Evolutionary conservation across 1,140 invertebrate species (phyloP).

Genomic region (Venustaconcha ellipsiformis): DNA sequence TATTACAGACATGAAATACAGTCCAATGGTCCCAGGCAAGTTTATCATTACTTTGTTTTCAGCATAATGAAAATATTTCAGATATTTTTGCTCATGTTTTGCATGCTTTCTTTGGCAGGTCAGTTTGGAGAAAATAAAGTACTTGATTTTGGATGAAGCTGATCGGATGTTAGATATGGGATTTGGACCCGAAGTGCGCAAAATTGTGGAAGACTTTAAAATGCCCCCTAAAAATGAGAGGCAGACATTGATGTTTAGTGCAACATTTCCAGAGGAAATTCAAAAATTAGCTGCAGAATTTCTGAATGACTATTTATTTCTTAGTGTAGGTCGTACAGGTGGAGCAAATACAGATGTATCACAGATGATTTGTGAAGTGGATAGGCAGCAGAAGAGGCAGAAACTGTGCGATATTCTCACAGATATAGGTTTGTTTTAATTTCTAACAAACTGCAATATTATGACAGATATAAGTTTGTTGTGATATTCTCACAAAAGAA

Average conservation of each 20-base stretch:
- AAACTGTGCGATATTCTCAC: constrained; percentile 80
- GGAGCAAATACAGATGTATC: constrained; percentile 91
- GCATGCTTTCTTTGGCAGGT: constrained; percentile 43
- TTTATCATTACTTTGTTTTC: no score
- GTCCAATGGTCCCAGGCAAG: no score
- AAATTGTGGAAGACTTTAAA: constrained; percentile 80
- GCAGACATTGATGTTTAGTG: constrained; percentile 92
- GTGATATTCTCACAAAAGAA: constrained; percentile 76
- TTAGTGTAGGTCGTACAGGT: constrained; percentile 88
- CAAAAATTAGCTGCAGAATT: constrained; percentile 83
- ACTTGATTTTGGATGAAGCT: constrained; percentile 94
- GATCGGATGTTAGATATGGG: constrained; percentile 95
- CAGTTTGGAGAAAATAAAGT: constrained; percentile 79
- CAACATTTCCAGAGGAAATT: constrained; percentile 89
- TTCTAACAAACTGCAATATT: constrained; percentile 75
- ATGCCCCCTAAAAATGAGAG: constrained; percentile 80
- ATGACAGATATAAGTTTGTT: constrained; percentile 74
- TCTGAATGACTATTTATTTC: constrained; percentile 82
- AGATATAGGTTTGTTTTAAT: constrained; percentile 70
- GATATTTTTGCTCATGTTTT: no score
- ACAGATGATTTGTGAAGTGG: constrained; percentile 84
- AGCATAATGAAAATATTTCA: no score
- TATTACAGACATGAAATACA: no score
- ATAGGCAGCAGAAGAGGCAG: constrained; percentile 77
- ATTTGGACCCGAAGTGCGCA: constrained; percentile 83